Conservation (phyloP, 2,113 vertebrate species). For the Euleptes europaea region DNA sequence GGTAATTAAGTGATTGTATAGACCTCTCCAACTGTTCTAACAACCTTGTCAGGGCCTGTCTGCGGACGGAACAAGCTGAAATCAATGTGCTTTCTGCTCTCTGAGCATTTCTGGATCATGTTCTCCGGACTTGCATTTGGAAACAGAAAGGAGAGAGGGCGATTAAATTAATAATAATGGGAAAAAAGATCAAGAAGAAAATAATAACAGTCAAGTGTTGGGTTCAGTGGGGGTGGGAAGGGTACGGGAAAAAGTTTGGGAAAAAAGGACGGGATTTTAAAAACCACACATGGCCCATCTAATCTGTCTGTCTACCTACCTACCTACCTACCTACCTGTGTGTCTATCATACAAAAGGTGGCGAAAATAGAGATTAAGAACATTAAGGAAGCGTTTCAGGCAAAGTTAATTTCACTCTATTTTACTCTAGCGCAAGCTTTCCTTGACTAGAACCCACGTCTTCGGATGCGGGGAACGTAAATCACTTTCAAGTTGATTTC, state of each 20-base stretch:
- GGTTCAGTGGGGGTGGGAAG: constrained; percentile 46
- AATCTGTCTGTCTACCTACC: too few relatives aligned
- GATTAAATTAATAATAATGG: constrained; percentile 32
- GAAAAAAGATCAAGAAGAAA: constrained; percentile 15
- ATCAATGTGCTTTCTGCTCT: constrained; percentile 92
- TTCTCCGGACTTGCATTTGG: constrained; percentile 66
- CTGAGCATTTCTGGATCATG: constrained; percentile 82
- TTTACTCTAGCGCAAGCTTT: too few relatives aligned
- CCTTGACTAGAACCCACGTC: too few relatives aligned
- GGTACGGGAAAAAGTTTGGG: constrained; percentile 61
- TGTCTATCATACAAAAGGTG: neutral
- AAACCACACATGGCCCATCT: too few relatives aligned
- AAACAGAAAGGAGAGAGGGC: constrained; percentile 49
- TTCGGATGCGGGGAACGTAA: too few relatives aligned
- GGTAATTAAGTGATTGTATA: constrained; percentile 99
- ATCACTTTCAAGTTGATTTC: neutral
- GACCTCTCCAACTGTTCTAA: constrained; percentile 92
- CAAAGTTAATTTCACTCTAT: neutral
- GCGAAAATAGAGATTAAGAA: neutral
- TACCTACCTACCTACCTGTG: too few relatives aligned
- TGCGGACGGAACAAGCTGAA: constrained; percentile 88
- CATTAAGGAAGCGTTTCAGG: neutral
- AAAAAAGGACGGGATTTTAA: neutral
- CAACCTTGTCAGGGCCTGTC: constrained; percentile 96
- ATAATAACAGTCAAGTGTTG: constrained; percentile 51